Evolutionary conservation across 2,797 vertebrate species (phyloP).

Genomic region (Hemitrygon akajei): DNA sequence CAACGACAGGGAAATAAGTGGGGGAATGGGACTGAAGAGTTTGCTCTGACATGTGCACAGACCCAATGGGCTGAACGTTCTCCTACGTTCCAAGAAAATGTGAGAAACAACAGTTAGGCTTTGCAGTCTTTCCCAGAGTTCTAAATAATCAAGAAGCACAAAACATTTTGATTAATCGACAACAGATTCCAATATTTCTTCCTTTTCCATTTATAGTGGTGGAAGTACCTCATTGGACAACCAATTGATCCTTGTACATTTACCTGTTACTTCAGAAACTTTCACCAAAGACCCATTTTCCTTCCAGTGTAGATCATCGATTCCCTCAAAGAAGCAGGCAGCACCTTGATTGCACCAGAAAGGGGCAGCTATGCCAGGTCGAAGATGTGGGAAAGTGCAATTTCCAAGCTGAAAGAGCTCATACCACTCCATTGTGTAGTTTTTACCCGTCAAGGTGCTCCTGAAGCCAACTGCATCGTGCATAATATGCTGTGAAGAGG

Average conservation of each 20-base stretch:
- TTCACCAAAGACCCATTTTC: conserved; percentile 86
- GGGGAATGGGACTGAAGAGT: too few species aligned
- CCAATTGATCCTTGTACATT: not conserved
- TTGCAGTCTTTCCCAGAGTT: too few species aligned
- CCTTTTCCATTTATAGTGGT: not conserved
- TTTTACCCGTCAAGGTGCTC: conserved; percentile 67
- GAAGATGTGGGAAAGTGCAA: conserved; percentile 90
- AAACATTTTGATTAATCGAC: not conserved
- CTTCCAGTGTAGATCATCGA: conserved; percentile 87
- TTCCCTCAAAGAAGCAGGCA: conserved; percentile 88
- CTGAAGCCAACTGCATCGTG: conserved; percentile 93
- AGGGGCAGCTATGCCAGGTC: conserved; percentile 62
- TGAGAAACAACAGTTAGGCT: too few species aligned
- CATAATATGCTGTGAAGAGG: conserved; percentile 81
- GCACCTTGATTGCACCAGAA: conserved; percentile 99
- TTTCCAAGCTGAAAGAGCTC: conserved; percentile 96
- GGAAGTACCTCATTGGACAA: not conserved
- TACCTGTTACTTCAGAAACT: conserved; percentile 75
- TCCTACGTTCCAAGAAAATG: too few species aligned
- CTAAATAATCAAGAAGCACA: not conserved
- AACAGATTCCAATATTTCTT: not conserved
- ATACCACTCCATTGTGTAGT: conserved; percentile 97
- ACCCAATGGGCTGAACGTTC: too few species aligned
- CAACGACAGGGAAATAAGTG: too few species aligned
- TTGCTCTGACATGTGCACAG: too few species aligned